These are phyloP conservation scores for Rhinichthys osculus DNA, from an alignment of 2,797 vertebrate genomes.

Conservation along the genomic window DNA sequence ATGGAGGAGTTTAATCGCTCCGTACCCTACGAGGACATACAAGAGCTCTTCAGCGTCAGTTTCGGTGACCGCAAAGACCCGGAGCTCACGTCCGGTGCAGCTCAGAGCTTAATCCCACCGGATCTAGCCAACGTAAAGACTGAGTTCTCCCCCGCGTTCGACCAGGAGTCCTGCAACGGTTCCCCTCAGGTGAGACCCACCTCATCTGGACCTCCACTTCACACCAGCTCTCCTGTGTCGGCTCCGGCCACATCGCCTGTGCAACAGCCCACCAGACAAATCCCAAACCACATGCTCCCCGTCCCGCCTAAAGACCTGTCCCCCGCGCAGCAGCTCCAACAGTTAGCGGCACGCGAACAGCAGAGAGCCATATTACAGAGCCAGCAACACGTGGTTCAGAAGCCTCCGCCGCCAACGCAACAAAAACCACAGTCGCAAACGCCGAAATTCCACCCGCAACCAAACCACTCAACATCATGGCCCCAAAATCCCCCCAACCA, in stretches of 20 bases:
- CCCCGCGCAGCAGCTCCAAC: constrained; percentile 94
- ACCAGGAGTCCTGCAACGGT: constrained; percentile 85
- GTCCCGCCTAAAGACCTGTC: constrained; percentile 91
- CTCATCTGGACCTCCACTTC: constrained; percentile 84
- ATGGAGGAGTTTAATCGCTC: constrained; percentile 97
- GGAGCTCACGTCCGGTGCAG: constrained; percentile 74
- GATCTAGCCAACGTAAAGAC: constrained; percentile 87
- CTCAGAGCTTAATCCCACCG: constrained; percentile 81
- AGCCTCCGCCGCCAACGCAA: constrained; percentile 48
- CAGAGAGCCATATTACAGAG: constrained; percentile 89
- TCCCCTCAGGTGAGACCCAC: constrained; percentile 87
- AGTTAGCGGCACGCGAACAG: constrained; percentile 91
- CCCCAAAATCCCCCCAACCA: constrained; percentile 84
- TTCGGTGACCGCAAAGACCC: constrained; percentile 95
- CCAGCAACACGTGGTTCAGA: constrained; percentile 76
- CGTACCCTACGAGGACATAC: constrained; percentile 94
- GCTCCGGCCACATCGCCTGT: constrained; percentile 82
- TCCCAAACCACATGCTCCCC: constrained; percentile 79
- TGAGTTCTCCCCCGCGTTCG: constrained; percentile 92
- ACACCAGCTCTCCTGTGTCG: constrained; percentile 82
- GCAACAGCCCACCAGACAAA: constrained; percentile 79
- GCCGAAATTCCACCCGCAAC: constrained; percentile 76
- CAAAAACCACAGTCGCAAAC: constrained; percentile 71
- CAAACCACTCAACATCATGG: constrained; percentile 84
- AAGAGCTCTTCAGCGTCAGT: constrained; percentile 94